Evolutionary conservation across 2,113 vertebrate species (phyloP), one percentile per base, ranked within the genome.

Genomic region (Planiliza haematocheilus): DNA sequence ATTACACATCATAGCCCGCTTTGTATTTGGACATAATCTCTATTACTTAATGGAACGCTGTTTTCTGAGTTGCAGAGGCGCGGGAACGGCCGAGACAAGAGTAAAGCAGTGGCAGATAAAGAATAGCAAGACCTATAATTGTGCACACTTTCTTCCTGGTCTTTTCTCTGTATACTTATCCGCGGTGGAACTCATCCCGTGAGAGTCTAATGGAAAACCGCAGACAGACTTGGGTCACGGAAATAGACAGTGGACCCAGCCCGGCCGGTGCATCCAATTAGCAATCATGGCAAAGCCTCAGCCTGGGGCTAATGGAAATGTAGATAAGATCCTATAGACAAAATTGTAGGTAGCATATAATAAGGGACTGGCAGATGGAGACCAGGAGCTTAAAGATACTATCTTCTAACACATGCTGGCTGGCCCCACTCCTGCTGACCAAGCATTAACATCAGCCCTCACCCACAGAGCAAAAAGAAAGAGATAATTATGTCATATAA

Each of bases 311-410:
- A 90, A 90, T 87, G 73, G 87, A 88, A 86, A 86, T 85, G 81
- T 79, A 89, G 89, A 90, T 92, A 90, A 83, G 83, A 86, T 81
- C 79, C 59, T 53, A 13, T 61, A 81, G 77, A 87, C 82, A 82
- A 90, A 30, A 88, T 88, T 88, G 73, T 70, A 83, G 83, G 64
- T 80, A 77, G 46, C 49, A 70, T 74, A 80, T 70, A 83, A 88
- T 86, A 87, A 78, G 75, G 38, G 59, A 46, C 77, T 65, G 57
- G 79, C 70, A 86, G 84, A 85, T 81, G 63, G 74, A 84, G 75
- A 86, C 63, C 51, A 53, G 78, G 58, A 83, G 74, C 38, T 62
- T 81, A 76, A 64, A 86, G 90, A 91, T 90, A 72, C 37, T 84
- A 90, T 92, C 89, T 78, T 70, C 79, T 45, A 30, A 74, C 74